A percentile compares a stretch with the other conserved stretches of the same genome.
Conservation (phyloP, 2,113 vertebrate genomes). For the Furnarius figulus region DNA sequence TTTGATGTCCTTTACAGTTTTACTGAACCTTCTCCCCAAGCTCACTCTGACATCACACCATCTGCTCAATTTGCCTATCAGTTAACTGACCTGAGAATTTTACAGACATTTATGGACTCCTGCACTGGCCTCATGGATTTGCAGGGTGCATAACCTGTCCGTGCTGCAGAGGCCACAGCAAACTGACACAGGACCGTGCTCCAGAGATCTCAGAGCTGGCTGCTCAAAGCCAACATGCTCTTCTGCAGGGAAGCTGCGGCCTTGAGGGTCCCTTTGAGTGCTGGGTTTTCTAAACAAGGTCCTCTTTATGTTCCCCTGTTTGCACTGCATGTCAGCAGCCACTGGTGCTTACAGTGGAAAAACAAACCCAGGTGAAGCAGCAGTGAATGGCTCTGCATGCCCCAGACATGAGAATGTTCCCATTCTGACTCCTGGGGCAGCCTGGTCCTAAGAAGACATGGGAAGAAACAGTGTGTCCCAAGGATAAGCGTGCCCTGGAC, state of each 20-base stretch:
- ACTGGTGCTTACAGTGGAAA: neutral
- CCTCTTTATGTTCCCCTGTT: neutral
- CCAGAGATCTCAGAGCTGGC: neutral
- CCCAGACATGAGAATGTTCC: neutral
- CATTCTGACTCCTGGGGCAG: neutral
- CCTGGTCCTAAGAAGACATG: neutral
- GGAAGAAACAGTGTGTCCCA: neutral
- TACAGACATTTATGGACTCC: neutral
- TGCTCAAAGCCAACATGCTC: neutral
- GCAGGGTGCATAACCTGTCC: neutral
- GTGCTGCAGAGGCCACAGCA: neutral
- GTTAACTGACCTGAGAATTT: neutral
- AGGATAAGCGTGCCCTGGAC: neutral
- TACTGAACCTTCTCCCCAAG: neutral
- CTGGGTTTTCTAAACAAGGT: neutral
- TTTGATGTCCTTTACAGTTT: neutral
- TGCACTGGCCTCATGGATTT: neutral
- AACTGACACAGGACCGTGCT: neutral
- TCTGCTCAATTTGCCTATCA: neutral
- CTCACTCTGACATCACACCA: neutral
- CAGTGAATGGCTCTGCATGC: neutral
- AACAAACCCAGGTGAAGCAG: neutral
- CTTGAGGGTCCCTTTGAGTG: neutral
- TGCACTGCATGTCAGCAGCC: neutral
- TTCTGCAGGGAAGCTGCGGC: neutral